A percentile compares a stretch with the other conserved stretches of the same genome.
Evolutionary conservation across 2,113 vertebrate genomes (phyloP).

Genomic region (Sceloporus undulatus): DNA sequence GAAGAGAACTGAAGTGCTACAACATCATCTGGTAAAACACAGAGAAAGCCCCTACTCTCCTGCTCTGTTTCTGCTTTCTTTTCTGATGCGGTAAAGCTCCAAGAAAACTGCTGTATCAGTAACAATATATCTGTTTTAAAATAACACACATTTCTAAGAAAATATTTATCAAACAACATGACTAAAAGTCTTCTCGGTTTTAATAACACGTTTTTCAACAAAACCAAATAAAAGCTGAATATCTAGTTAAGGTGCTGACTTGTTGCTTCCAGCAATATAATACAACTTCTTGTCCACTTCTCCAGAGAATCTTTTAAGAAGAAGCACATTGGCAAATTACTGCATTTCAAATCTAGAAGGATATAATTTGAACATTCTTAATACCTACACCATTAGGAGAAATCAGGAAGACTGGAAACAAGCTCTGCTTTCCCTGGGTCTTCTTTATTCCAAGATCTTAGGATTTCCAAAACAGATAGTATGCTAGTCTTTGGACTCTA

Average conservation of each 20-base stretch:
- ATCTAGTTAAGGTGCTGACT: background rate
- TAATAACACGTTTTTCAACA: background rate
- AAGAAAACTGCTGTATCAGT: background rate
- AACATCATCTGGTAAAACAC: too few species aligned
- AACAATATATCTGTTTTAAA: background rate
- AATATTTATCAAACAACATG: background rate
- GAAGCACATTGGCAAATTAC: background rate
- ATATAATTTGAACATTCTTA: background rate
- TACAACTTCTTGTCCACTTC: background rate
- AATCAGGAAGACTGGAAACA: background rate
- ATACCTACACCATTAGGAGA: slow-evolving; percentile 4
- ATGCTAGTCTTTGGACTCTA: background rate
- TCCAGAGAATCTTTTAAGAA: background rate
- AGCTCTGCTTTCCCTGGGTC: background rate
- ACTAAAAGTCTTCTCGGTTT: background rate
- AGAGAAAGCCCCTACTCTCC: too few species aligned
- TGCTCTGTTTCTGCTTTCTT: too few species aligned
- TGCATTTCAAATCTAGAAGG: background rate
- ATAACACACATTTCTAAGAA: background rate
- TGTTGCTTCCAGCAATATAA: background rate
- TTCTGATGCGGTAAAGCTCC: too few species aligned
- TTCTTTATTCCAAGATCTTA: background rate
- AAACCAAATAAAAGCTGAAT: background rate
- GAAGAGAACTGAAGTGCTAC: too few species aligned
- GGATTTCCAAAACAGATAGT: background rate